Base-by-base conservation (phyloP, 1,140 invertebrate species). In the Oedothorax gibbosus region DNA sequence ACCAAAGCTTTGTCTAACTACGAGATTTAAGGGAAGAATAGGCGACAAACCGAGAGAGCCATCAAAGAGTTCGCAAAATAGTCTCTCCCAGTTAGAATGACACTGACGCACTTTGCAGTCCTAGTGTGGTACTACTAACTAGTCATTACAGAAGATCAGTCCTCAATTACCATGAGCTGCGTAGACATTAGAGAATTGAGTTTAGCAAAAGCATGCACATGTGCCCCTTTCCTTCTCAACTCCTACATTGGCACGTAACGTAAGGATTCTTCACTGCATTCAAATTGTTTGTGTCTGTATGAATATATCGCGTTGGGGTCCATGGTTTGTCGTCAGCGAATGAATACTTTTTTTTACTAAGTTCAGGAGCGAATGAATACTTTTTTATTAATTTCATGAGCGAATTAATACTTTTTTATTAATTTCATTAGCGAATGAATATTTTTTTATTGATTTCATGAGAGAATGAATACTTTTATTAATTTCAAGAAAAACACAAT, bases 1-100 rank as follows among this genome's bases (percentile, higher is more conserved):
- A 84, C 81, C 81, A 84, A 84, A 84, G 81, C 81, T 75, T 84
- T 84, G 54, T 76, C 81, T 84, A 84, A 66, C 81, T 84, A 84
- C 62, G 18, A 84, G 72, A 84, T 75, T 84, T 84, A 84, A 84
- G 81, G 81, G 81, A 84, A 84, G 81, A 84, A 76, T 84, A 72
- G 80, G 69, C 69, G 72, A n/a, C 65, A 35, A 79, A 71, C 51
- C 65, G 62, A 72, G 79, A 72, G 79, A 57, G 81, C 21, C 50
- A 66, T n/a, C 60, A 64, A n/a, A 64, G 68, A 71, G 68, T 75
- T 11, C 72, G 21, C 21, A 53, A 51, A 2, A 60, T 49, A 18
- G 49, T 21, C 75, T 77, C 75, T 77, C 75, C 65, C 60, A 50
- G 18, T 54, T 82, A 49, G 65, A 83, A 73, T 82, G 56, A 75